phyloP scores from a whole-genome alignment of 2,888 invertebrate species.

The Eilema depressum region DNA sequence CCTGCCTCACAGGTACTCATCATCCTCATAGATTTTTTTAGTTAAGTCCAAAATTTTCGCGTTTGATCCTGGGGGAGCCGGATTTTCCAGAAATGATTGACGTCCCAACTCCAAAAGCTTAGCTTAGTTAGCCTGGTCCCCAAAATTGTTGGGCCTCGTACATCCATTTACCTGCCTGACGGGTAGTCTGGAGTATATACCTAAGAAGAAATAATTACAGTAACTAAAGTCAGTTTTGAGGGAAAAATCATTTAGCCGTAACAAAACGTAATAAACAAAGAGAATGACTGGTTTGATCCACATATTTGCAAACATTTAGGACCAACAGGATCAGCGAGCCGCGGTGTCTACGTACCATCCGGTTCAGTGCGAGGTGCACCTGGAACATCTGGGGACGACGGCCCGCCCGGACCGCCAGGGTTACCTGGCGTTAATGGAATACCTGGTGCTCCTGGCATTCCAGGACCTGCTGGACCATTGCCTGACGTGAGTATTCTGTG shows the following conservation, averaged over 20 bases:
- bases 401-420: constrained; percentile 88
- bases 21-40: too few species aligned
- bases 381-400: constrained; percentile 86
- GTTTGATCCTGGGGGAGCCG: background rate
- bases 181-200: too few species aligned
- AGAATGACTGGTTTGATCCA: too few species aligned
- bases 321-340: constrained; percentile 48
- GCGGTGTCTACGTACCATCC: constrained; percentile 51
- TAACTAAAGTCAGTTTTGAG: too few species aligned
- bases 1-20: constrained; percentile 43
- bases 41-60: background rate
- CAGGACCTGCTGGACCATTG: constrained; percentile 90
- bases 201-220: too few species aligned
- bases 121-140: too few species aligned
- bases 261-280: too few species aligned
- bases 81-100: too few species aligned
- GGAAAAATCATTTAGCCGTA: too few species aligned
- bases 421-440: constrained; percentile 88
- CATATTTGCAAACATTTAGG: background rate
- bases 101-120: too few species aligned
- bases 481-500: constrained; percentile 87
- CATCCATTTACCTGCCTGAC: too few species aligned
- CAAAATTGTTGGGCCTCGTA: too few species aligned
- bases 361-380: constrained; percentile 82
- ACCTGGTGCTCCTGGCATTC: constrained; percentile 89